Evolutionary conservation across 2,113 vertebrate genomes (phyloP).

Genomic region (Daubentonia madagascariensis): DNA sequence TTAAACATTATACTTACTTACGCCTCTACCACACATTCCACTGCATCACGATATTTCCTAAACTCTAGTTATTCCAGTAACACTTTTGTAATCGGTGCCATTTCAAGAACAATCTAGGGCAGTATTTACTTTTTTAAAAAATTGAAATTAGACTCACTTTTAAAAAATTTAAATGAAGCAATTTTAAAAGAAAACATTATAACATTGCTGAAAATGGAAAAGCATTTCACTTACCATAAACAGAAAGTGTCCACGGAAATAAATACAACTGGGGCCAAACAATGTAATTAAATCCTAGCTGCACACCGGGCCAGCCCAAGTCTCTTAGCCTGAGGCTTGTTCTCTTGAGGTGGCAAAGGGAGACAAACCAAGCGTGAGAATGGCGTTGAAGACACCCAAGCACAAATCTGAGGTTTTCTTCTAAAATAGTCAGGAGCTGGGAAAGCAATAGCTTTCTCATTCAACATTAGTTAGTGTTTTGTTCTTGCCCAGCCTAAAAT

Average conservation of each 20-base stretch:
- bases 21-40: background rate
- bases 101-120: background rate
- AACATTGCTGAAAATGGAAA: constrained; percentile 34
- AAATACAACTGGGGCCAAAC: constrained; percentile 26
- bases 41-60: background rate
- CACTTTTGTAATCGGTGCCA: background rate
- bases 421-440: background rate
- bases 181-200: constrained; percentile 53
- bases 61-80: background rate
- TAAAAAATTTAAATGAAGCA: constrained; percentile 33
- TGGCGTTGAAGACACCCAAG: background rate
- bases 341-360: background rate
- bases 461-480: background rate
- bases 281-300: background rate
- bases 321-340: background rate
- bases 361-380: background rate
- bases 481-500: background rate
- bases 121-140: background rate
- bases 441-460: background rate
- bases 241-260: constrained; percentile 61
- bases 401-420: background rate
- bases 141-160: background rate
- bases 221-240: constrained; percentile 21
- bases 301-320: background rate
- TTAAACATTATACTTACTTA: background rate